phyloP scores from a whole-genome alignment of 2,113 vertebrate genomes.

The Nipponia nippon region DNA sequence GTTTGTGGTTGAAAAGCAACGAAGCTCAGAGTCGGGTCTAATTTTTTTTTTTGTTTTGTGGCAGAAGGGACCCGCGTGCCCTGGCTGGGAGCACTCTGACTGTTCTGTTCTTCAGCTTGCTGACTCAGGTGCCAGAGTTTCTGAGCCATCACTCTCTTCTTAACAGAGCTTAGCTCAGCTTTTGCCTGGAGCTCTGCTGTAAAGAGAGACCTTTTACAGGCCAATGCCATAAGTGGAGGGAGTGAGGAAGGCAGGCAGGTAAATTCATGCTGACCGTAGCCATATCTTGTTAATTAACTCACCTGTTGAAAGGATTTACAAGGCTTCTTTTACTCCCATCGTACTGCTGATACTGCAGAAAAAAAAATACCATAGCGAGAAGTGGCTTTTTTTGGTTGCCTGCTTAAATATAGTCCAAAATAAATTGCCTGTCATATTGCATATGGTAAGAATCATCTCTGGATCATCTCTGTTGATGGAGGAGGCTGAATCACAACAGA shows the following conservation, averaged over 20 bases:
- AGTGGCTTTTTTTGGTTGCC: neutral
- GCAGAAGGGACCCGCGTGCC: neutral
- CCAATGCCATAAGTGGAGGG: neutral
- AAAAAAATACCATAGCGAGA: neutral
- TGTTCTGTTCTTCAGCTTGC: neutral
- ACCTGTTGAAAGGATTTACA: slow-evolving; percentile 31
- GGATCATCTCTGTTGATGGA: neutral
- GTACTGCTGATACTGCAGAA: neutral
- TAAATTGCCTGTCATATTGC: neutral
- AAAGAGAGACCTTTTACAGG: slow-evolving; percentile 19
- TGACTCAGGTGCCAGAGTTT: slow-evolving; percentile 19
- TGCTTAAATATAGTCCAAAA: neutral
- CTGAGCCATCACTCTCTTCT: slow-evolving; percentile 4
- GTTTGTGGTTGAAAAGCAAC: neutral
- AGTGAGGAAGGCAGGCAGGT: neutral
- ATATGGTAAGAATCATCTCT: neutral
- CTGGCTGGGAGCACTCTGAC: neutral
- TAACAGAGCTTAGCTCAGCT: slow-evolving; percentile 36
- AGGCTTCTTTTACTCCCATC: neutral
- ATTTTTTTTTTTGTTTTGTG: neutral
- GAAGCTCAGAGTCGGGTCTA: neutral
- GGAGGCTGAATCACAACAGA: neutral
- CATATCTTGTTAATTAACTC: neutral
- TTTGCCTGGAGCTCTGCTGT: slow-evolving; percentile 35
- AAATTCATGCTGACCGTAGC: slow-evolving; percentile 21